Evolutionary conservation across 2,888 invertebrate genomes (phyloP).

Genomic region (Mythimna pallens): DNA sequence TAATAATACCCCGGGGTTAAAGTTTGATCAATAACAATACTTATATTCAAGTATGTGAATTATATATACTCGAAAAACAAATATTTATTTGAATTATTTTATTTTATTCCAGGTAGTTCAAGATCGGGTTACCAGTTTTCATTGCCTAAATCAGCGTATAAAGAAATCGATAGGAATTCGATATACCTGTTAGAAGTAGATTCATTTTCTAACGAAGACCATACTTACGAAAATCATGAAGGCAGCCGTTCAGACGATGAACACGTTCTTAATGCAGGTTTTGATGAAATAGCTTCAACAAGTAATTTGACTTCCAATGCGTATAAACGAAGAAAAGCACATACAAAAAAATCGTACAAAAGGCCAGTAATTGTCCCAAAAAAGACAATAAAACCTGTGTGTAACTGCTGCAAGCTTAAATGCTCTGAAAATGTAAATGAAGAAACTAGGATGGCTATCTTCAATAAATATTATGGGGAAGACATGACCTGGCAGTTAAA

Average conservation of each 20-base stretch:
- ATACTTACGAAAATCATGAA: neutral
- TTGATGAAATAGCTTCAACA: neutral
- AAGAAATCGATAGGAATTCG: neutral
- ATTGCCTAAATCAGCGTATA: no score
- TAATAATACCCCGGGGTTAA: no score
- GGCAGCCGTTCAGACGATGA: neutral
- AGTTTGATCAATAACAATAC: no score
- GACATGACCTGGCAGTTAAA: conserved; percentile 8
- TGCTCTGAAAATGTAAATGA: conserved; percentile 26
- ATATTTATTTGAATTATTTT: neutral
- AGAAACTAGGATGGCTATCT: conserved; percentile 2
- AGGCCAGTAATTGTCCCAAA: neutral
- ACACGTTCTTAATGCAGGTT: neutral
- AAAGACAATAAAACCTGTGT: conserved; percentile 9
- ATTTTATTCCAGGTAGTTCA: conserved; percentile 1
- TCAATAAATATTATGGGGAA: neutral
- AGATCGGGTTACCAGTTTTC: neutral
- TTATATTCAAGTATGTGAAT: neutral
- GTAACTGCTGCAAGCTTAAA: conserved; percentile 9
- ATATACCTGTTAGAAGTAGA: neutral
- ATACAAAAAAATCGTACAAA: neutral
- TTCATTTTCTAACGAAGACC: neutral
- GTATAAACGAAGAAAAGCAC: neutral
- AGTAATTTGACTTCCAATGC: neutral
- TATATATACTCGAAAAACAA: neutral